Percentiles rank a stretch among this genome's conserved stretches.
These are phyloP conservation scores for Potamilus streckersoni DNA, from an alignment of 1,140 invertebrate genomes.

Conservation along the genomic window DNA sequence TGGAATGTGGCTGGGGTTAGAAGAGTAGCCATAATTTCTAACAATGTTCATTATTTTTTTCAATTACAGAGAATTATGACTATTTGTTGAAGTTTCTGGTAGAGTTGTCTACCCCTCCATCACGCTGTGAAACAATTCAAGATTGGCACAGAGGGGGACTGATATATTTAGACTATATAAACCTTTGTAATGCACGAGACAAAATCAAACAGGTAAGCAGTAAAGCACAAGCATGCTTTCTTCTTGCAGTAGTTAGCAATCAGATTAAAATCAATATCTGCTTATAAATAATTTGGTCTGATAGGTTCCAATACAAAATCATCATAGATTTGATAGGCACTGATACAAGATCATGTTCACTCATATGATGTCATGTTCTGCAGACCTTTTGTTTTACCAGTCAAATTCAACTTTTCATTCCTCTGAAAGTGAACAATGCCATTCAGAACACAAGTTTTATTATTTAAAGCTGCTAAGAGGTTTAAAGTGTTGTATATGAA, in stretches of 20 bases:
- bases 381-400: no score
- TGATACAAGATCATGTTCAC: no score
- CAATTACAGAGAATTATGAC: constrained; percentile 75
- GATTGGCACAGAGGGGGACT: constrained; percentile 76
- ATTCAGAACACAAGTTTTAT: no score
- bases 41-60: constrained; percentile 3
- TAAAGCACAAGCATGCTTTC: neutral
- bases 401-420: no score
- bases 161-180: constrained; percentile 78
- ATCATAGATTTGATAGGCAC: no score
- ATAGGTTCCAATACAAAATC: no score
- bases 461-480: no score
- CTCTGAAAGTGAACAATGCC: no score
- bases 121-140: constrained; percentile 68
- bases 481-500: no score
- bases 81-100: constrained; percentile 74
- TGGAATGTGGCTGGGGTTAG: neutral
- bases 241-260: neutral
- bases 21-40: neutral
- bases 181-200: constrained; percentile 72
- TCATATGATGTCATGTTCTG: no score
- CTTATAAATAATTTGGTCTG: neutral
- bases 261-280: no score
- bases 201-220: constrained; percentile 64
- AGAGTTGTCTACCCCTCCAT: constrained; percentile 65